Conservation (phyloP, 2,113 vertebrate species). For the Lasiurus borealis region DNA sequence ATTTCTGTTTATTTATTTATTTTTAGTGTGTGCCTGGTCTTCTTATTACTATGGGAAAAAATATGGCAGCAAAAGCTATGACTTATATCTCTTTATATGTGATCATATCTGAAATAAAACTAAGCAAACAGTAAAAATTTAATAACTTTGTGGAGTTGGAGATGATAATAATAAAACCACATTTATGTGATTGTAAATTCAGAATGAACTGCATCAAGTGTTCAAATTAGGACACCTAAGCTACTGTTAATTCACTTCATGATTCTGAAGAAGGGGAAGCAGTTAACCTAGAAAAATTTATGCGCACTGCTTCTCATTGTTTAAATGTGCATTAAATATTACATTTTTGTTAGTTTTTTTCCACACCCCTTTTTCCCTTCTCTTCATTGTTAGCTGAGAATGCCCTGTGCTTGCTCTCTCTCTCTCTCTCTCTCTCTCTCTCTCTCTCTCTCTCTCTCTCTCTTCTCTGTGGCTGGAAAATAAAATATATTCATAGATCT, state of each 20-base stretch:
- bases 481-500: background rate
- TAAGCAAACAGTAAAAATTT: constrained; percentile 48
- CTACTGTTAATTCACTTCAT: background rate
- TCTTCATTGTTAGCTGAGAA: background rate
- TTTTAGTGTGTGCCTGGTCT: background rate
- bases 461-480: background rate
- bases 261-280: background rate
- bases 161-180: constrained; percentile 14
- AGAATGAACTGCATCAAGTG: constrained; percentile 5
- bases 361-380: background rate
- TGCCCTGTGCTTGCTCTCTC: background rate
- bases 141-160: background rate
- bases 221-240: background rate
- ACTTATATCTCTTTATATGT: constrained; percentile 32
- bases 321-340: constrained; percentile 39
- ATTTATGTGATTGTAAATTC: background rate
- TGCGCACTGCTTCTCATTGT: background rate
- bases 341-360: background rate
- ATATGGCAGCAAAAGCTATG: background rate
- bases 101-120: constrained; percentile 30
- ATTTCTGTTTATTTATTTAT: too few relatives aligned
- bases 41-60: constrained; percentile 12
- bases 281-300: background rate
- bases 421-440: too few relatives aligned
- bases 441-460: background rate